Evolutionary conservation across 2,113 vertebrate species (phyloP).

Genomic region (Geococcyx californianus): DNA sequence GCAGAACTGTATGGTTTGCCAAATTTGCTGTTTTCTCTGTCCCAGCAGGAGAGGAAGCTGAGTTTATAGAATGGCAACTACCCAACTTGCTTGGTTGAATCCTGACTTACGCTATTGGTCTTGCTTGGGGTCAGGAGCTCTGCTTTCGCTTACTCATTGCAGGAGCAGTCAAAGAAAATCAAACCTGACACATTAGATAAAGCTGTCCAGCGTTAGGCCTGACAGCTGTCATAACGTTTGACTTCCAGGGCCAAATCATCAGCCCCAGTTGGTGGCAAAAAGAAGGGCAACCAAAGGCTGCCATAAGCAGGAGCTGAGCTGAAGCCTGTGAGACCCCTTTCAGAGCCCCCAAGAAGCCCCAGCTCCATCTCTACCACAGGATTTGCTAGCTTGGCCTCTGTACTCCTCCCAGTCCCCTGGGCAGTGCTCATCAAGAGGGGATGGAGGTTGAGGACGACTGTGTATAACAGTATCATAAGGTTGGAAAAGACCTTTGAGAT

Average conservation of each 20-base stretch:
- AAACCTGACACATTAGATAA: neutral
- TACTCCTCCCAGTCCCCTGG: neutral
- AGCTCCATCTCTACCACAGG: neutral
- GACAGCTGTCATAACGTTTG: neutral
- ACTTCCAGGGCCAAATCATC: neutral
- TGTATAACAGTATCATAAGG: too few species aligned
- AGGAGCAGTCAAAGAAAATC: constrained; percentile 42
- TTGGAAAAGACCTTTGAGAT: too few species aligned
- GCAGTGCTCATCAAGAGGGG: neutral
- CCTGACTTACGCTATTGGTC: neutral
- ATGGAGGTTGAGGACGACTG: neutral
- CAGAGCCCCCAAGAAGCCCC: fast-evolving
- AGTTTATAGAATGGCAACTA: neutral
- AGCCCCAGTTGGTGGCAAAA: neutral
- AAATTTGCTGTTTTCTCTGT: neutral
- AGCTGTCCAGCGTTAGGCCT: neutral
- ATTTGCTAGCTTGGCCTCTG: neutral
- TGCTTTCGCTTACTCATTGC: constrained; percentile 31
- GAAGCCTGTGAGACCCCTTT: neutral
- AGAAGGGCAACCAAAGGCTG: neutral
- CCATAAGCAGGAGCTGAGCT: neutral
- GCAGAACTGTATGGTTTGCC: neutral
- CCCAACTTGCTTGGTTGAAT: neutral
- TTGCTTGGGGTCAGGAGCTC: neutral
- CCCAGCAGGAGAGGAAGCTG: neutral